Conservation (phyloP, 2,797 vertebrate species). For the Mus spretus region DNA sequence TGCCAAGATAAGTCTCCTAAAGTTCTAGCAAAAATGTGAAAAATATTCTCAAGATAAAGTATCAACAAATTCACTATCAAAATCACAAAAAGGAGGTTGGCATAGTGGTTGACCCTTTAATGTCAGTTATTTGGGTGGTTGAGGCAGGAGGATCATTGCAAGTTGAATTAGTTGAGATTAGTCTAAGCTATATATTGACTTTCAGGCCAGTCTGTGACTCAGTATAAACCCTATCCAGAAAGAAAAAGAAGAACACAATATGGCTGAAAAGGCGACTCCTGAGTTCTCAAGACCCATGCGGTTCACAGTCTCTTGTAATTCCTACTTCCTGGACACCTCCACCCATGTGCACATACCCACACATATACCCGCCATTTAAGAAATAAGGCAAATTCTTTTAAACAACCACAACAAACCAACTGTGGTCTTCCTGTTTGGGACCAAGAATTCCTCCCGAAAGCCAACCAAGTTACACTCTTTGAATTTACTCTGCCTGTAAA, state of each 20-base stretch:
- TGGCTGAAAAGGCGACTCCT: neutral
- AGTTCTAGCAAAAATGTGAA: slow-evolving; percentile 57
- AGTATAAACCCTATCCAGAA: neutral
- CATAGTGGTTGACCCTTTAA: neutral
- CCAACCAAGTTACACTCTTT: neutral
- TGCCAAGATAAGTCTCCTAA: slow-evolving; percentile 40
- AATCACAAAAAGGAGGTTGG: slow-evolving; percentile 22
- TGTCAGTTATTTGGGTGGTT: neutral
- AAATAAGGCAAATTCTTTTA: neutral
- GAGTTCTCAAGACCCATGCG: neutral
- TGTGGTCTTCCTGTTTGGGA: neutral
- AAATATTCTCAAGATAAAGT: slow-evolving; percentile 55
- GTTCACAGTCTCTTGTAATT: neutral
- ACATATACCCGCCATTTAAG: neutral
- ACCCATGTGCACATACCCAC: neutral
- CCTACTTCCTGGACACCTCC: neutral
- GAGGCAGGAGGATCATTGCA: neutral
- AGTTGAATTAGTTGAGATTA: slow-evolving; percentile 2
- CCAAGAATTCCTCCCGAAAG: neutral
- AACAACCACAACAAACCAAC: neutral
- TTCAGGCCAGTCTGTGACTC: neutral
- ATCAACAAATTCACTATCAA: slow-evolving; percentile 49
- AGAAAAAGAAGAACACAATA: neutral
- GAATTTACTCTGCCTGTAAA: neutral
- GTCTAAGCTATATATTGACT: neutral